Percentiles rank a stretch among this genome's conserved stretches.
Conservation (phyloP, 1,140 invertebrate genomes). For the Pseudomyrmex dendroicus region DNA sequence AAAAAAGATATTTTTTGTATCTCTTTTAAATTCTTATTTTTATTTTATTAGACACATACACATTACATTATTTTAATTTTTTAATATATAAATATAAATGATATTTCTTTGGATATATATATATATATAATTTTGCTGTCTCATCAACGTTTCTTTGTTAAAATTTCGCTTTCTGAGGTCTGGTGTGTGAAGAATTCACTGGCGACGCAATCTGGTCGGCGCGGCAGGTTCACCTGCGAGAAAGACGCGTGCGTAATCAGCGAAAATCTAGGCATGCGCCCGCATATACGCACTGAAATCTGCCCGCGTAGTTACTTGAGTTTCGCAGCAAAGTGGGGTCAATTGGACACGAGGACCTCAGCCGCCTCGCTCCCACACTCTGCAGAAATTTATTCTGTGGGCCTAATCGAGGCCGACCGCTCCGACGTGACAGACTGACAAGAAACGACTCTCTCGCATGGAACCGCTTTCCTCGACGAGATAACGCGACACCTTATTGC, state of each 20-base stretch:
- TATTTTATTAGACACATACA: too few species aligned
- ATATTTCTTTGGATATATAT: neutral
- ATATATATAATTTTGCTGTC: neutral
- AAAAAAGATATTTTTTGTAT: too few species aligned
- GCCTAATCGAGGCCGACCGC: slow-evolving; percentile 74
- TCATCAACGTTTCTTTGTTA: neutral
- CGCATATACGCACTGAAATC: slow-evolving; percentile 68
- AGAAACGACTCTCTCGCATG: slow-evolving; percentile 37
- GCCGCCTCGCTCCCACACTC: slow-evolving; percentile 75
- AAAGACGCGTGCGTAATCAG: slow-evolving; percentile 63
- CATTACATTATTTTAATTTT: neutral
- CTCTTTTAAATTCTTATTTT: too few species aligned
- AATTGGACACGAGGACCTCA: slow-evolving; percentile 76
- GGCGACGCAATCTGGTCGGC: slow-evolving; percentile 2
- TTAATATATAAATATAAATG: slow-evolving; percentile 4
- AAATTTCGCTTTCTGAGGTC: neutral
- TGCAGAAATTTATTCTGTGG: slow-evolving; percentile 75
- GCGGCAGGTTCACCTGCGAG: slow-evolving; percentile 54
- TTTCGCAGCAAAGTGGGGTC: slow-evolving; percentile 76
- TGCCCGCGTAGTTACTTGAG: slow-evolving; percentile 68
- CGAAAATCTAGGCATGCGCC: slow-evolving; percentile 72
- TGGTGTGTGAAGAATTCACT: slow-evolving; percentile 9
- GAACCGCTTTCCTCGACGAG: slow-evolving; percentile 45
- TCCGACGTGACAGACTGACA: slow-evolving; percentile 49
- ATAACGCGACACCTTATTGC: slow-evolving; percentile 33